phyloP scores from a whole-genome alignment of 1,140 invertebrate species.

The Macrotrachela quadricornifera region DNA sequence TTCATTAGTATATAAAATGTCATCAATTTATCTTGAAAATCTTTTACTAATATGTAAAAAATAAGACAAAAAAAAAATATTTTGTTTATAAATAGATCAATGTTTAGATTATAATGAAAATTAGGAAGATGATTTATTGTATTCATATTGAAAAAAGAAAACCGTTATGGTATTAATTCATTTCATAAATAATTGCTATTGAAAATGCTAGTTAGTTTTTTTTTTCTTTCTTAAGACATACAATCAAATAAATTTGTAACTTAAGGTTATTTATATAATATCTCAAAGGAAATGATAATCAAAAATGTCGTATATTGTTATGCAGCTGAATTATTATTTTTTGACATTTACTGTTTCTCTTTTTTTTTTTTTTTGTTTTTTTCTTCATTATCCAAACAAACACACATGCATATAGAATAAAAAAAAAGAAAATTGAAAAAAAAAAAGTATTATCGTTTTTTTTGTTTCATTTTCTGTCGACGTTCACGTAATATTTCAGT shows the following conservation, averaged over 20 bases:
- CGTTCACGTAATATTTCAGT: not conserved
- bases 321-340: not conserved
- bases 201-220: conserved; percentile 37
- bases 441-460: too few species aligned
- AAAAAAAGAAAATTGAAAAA: too few species aligned
- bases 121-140: conserved; percentile 50
- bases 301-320: too few species aligned
- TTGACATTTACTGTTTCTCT: too few species aligned
- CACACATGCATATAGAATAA: too few species aligned
- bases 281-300: not conserved
- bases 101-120: conserved; percentile 57
- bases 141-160: conserved; percentile 42
- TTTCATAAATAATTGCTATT: conserved; percentile 44
- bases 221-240: conserved; percentile 36
- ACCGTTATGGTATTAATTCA: too few species aligned
- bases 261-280: not conserved
- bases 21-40: not conserved
- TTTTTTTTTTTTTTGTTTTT: too few species aligned
- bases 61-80: not conserved
- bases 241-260: conserved; percentile 38
- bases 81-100: conserved; percentile 34
- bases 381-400: too few species aligned
- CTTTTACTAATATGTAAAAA: not conserved
- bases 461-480: not conserved
- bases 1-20: too few species aligned